A percentile compares a stretch with the other conserved stretches of the same genome.
Evolutionary conservation across 2,888 invertebrate genomes (phyloP).

Genomic region (Sinelater perroti): DNA sequence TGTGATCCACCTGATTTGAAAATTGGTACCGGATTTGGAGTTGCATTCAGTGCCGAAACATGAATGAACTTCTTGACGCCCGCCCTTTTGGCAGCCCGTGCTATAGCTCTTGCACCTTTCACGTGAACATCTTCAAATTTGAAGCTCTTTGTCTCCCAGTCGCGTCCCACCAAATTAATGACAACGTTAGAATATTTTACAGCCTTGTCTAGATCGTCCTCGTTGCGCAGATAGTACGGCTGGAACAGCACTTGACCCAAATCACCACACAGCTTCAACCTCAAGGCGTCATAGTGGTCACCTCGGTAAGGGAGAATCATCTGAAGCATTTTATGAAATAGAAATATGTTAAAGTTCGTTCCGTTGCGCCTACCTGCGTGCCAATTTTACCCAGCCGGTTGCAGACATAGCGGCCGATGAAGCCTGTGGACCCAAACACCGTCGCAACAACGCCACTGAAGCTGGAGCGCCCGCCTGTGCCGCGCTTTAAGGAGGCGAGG

Average conservation of each 20-base stretch:
- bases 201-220: constrained; percentile 82
- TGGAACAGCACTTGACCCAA: constrained; percentile 94
- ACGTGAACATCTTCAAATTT: constrained; percentile 87
- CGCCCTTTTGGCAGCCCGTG: constrained; percentile 74
- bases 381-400: constrained; percentile 90
- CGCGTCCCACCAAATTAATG: constrained; percentile 91
- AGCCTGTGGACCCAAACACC: constrained; percentile 94
- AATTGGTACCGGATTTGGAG: constrained; percentile 72
- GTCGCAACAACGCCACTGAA: constrained; percentile 98
- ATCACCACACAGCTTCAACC: constrained; percentile 89
- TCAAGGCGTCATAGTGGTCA: constrained; percentile 80
- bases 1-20: constrained; percentile 77
- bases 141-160: constrained; percentile 93
- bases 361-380: constrained; percentile 69
- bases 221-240: constrained; percentile 85
- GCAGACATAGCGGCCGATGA: constrained; percentile 86
- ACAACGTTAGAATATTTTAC: constrained; percentile 97
- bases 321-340: constrained; percentile 62
- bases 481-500: constrained; percentile 76
- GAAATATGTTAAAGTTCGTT: too few species aligned
- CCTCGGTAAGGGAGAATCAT: constrained; percentile 92
- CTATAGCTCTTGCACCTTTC: constrained; percentile 83
- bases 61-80: constrained; percentile 95
- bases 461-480: constrained; percentile 92
- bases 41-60: constrained; percentile 86